Base-by-base conservation (phyloP, 2,888 invertebrate species). In the Torymus auratus region DNA sequence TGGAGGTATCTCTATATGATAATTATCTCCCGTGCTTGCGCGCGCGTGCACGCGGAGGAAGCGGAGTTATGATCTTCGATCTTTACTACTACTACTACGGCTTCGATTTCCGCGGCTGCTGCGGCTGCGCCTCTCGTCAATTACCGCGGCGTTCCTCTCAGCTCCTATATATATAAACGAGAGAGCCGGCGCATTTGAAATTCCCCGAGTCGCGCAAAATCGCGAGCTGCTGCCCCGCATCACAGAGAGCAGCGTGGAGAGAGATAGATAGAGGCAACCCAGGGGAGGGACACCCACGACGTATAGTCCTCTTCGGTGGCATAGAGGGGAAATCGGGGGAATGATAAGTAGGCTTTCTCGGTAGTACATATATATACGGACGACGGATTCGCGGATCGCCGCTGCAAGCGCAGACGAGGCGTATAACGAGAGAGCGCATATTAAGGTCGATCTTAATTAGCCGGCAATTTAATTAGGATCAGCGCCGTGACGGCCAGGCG, bases 401-500 rank as follows among this genome's bases (percentile, higher is more conserved):
- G 5, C 41, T 41, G 41, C 41, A 10, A 5, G 41, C 41, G 41
- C 41, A 41, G 41, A 41, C 41, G 41, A 41, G 67, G 65, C 23
- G 74, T 28, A 23, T 67, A 78, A 68, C 67, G 78, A 78, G 78
- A 68, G 78, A 53, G 86, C 86, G 86, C 86, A 86, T 88, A 90
- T 90, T 89, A 88, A 89, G 89, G 89, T 88, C 87, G 89, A 89
- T 90, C 88, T 89, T 90, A 90, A 90, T 90, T 90, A 89, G 89
- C 85, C 85, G 86, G 86, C 88, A 88, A 89, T 89, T 89, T 90
- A 90, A 90, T 90, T 90, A 90, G 88, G 87, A 88, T 89, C 88
- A 85, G 83, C 86, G 87, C 88, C 90, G 89, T 90, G 90, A 90
- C 90, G 90, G 88, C 86, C 85, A n/a, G n/a, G n/a, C n/a, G 85